Conservation (phyloP, 2,113 vertebrate genomes). For the Leucopsar rothschildi region DNA sequence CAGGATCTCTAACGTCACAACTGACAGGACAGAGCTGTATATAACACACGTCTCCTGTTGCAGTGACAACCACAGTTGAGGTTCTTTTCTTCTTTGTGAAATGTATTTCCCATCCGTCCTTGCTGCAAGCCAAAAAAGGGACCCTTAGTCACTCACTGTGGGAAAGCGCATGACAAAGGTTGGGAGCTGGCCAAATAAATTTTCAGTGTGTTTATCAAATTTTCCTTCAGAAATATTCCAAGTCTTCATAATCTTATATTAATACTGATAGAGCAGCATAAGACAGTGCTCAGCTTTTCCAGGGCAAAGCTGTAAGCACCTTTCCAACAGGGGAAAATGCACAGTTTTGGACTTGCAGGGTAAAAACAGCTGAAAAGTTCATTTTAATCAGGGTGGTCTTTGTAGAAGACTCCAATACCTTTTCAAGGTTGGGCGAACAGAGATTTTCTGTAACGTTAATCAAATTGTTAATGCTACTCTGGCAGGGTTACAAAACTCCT, state of each 20-base stretch:
- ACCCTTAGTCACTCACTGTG: not conserved
- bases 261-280: not conserved
- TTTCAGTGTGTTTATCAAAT: not conserved
- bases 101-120: not conserved
- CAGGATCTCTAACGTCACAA: not conserved
- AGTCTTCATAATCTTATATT: not conserved
- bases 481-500: not conserved
- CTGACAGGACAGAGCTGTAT: not conserved
- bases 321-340: not conserved
- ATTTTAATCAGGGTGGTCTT: not conserved
- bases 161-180: not conserved
- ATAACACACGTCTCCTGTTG: rapidly evolving
- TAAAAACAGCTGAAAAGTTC: not conserved
- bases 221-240: not conserved
- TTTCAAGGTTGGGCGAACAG: not conserved
- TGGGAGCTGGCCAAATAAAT: not conserved
- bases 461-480: not conserved
- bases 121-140: not conserved
- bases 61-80: not conserved
- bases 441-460: not conserved
- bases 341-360: not conserved
- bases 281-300: not conserved
- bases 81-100: not conserved
- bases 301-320: not conserved
- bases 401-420: not conserved